These are phyloP conservation scores for Alethe diademata DNA, from an alignment of 2,113 vertebrate species.

Conservation along the genomic window DNA sequence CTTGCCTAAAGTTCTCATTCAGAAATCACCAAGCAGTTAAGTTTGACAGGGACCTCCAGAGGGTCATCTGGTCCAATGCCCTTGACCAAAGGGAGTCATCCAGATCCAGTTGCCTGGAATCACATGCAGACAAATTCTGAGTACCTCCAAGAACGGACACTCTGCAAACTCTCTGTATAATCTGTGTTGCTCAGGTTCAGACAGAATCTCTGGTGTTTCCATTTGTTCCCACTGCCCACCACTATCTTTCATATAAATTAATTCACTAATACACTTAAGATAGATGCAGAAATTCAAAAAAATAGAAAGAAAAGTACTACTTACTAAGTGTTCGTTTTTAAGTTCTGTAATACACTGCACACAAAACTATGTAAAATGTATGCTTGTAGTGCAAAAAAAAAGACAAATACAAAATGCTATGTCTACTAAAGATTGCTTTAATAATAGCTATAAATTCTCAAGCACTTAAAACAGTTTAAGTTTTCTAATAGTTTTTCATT, in stretches of 20 bases:
- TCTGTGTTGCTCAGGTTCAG: neutral
- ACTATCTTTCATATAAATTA: neutral
- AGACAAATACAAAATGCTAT: neutral
- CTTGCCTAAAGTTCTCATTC: neutral
- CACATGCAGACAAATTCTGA: neutral
- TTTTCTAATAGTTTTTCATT: neutral
- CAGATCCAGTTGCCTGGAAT: neutral
- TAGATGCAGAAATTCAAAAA: neutral
- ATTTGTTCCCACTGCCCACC: neutral
- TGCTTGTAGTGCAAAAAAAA: neutral
- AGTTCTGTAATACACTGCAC: neutral
- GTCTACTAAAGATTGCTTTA: neutral
- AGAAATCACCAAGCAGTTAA: neutral
- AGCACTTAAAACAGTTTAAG: neutral
- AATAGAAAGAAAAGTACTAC: neutral
- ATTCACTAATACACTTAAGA: neutral
- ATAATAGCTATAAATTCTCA: neutral
- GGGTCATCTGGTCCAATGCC: neutral
- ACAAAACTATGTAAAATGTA: neutral
- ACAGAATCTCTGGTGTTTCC: neutral
- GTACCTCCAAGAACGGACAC: neutral
- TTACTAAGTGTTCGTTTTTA: neutral
- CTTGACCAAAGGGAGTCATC: neutral
- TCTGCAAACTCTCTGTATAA: neutral
- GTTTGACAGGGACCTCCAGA: neutral